Conservation (phyloP, 2,888 invertebrate genomes). For the Athalia rosae region DNA sequence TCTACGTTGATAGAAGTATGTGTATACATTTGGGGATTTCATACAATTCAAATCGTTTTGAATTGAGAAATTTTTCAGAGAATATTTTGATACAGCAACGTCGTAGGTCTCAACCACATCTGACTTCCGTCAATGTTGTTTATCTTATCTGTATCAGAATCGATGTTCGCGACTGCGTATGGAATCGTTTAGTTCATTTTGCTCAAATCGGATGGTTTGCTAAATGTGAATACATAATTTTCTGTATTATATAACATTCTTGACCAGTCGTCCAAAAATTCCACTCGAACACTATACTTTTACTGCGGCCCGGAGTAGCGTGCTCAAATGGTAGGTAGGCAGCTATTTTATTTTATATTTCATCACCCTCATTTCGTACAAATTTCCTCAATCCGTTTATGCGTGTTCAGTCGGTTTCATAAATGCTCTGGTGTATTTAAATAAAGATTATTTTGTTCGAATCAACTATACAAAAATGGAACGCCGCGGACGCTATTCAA, state of each 20-base stretch:
- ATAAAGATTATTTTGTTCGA: slow-evolving; percentile 31
- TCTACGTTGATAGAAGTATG: no score
- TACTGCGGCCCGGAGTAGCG: background rate
- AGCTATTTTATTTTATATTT: background rate
- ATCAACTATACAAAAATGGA: slow-evolving; percentile 28
- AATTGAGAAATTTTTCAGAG: no score
- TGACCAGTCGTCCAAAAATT: background rate
- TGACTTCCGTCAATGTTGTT: no score
- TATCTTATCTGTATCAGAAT: no score
- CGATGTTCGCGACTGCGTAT: no score
- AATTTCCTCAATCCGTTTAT: slow-evolving; percentile 25
- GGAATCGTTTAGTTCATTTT: no score
- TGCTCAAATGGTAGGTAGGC: slow-evolving; percentile 6
- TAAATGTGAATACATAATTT: background rate
- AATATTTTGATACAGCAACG: no score
- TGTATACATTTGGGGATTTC: no score
- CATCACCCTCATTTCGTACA: slow-evolving; percentile 3
- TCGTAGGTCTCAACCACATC: no score
- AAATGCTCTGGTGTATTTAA: background rate
- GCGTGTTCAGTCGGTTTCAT: background rate
- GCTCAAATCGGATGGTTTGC: no score
- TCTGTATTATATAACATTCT: background rate
- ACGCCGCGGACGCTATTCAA: background rate
- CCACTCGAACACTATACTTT: no score
- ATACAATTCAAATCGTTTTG: no score